These are phyloP conservation scores for Stenodera caucasica DNA, from an alignment of 2,888 invertebrate genomes.

Conservation along the genomic window DNA sequence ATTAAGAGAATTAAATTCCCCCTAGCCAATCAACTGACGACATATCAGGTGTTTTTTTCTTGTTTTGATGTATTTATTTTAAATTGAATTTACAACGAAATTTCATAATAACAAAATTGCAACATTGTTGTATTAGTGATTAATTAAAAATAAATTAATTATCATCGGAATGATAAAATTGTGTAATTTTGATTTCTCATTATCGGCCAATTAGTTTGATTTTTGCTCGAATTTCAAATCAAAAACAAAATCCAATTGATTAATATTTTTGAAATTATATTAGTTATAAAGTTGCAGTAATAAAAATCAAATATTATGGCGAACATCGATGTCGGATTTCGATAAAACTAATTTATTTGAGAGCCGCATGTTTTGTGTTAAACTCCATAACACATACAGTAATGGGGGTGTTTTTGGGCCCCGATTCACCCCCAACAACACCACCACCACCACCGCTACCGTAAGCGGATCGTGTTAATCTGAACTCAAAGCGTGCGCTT, in stretches of 20 bases:
- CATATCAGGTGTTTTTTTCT: too few species aligned
- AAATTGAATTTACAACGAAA: too few species aligned
- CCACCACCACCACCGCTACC: not conserved
- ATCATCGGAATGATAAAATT: not conserved
- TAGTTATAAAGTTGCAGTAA: slow-evolving; percentile 7
- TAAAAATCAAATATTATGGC: slow-evolving; percentile 27
- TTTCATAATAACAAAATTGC: not conserved
- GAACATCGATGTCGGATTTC: slow-evolving; percentile 43
- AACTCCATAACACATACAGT: not conserved
- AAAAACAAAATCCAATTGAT: too few species aligned
- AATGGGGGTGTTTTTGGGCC: not conserved
- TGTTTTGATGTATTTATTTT: too few species aligned
- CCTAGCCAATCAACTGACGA: too few species aligned
- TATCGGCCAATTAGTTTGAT: not conserved
- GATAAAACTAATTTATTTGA: slow-evolving; percentile 51
- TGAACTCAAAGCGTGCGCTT: slow-evolving; percentile 38
- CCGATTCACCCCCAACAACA: slow-evolving; percentile 22
- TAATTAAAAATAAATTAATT: not conserved
- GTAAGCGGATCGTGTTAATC: too few species aligned
- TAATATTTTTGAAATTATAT: too few species aligned
- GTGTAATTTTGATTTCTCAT: not conserved
- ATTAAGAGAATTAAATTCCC: too few species aligned
- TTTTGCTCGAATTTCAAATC: not conserved
- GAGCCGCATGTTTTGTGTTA: slow-evolving; percentile 49
- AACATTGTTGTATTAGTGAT: not conserved